These are phyloP conservation scores for Popillia japonica DNA, from an alignment of 1,140 invertebrate genomes.

Conservation along the genomic window DNA sequence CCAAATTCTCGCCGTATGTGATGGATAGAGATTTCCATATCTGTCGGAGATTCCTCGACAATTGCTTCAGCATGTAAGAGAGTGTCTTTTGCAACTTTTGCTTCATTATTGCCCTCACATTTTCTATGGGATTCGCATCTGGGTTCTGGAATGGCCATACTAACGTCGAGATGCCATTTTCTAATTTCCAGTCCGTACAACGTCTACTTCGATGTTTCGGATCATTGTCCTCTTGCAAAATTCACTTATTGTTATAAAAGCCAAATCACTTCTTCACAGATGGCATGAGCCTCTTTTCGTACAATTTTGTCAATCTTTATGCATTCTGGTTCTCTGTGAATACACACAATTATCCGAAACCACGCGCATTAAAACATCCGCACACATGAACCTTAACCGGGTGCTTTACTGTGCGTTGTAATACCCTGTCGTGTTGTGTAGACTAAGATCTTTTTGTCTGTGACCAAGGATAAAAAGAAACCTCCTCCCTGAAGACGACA, in stretches of 20 bases:
- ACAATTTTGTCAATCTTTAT: neutral
- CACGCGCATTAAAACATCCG: neutral
- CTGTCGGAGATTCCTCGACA: neutral
- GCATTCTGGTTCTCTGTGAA: neutral
- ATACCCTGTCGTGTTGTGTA: neutral
- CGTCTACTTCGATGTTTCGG: neutral
- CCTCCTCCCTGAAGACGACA: neutral
- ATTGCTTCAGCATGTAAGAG: neutral
- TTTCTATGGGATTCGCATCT: neutral
- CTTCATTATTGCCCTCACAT: neutral
- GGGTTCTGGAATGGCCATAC: neutral
- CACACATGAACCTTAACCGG: slow-evolving; percentile 4
- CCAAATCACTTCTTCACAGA: neutral
- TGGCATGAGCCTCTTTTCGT: neutral
- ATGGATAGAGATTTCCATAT: neutral
- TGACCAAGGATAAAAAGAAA: neutral
- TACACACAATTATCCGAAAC: neutral
- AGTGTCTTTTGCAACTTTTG: neutral
- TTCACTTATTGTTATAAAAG: neutral
- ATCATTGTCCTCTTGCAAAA: neutral
- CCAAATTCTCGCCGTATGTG: neutral
- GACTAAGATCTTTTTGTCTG: neutral
- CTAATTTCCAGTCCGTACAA: neutral
- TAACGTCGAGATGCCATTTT: neutral
- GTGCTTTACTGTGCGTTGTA: slow-evolving; percentile 1